These are phyloP conservation scores for Podarcis muralis DNA, from an alignment of 2,113 vertebrate species.

Conservation along the genomic window DNA sequence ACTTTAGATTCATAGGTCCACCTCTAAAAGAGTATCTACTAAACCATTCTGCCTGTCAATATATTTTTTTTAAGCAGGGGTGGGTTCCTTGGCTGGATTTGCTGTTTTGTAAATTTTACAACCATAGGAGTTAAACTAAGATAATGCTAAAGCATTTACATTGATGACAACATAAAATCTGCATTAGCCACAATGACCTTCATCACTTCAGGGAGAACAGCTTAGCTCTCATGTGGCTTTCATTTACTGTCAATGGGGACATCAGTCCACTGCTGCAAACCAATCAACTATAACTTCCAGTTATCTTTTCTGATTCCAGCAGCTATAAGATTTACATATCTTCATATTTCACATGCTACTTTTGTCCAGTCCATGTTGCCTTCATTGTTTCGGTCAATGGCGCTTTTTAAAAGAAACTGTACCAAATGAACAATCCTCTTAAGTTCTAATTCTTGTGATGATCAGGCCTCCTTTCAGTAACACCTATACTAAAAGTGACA, in stretches of 20 bases:
- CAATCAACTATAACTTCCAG: conserved; percentile 13
- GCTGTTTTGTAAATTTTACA: neutral
- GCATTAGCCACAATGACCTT: conserved; percentile 16
- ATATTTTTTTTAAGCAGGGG: too few species aligned
- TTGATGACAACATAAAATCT: conserved; percentile 27
- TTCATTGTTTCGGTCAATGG: neutral
- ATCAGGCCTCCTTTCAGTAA: neutral
- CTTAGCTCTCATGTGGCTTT: conserved; percentile 31
- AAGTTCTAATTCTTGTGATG: neutral
- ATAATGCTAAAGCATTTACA: neutral
- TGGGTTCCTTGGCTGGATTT: neutral
- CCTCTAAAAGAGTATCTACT: neutral
- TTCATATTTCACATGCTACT: neutral
- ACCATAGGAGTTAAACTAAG: neutral
- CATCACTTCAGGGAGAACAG: conserved; percentile 12
- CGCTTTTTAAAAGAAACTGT: conserved; percentile 1
- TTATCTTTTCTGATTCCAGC: conserved; percentile 2
- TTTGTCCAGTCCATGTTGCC: neutral
- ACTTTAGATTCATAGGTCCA: neutral
- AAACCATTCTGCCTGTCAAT: neutral
- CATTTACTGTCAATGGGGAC: neutral
- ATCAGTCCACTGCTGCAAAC: neutral
- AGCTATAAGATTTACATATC: neutral
- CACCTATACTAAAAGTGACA: neutral
- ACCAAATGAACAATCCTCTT: accelerated